Evolutionary conservation across 2,797 vertebrate genomes (phyloP).

Genomic region (Alfaro cultratus): DNA sequence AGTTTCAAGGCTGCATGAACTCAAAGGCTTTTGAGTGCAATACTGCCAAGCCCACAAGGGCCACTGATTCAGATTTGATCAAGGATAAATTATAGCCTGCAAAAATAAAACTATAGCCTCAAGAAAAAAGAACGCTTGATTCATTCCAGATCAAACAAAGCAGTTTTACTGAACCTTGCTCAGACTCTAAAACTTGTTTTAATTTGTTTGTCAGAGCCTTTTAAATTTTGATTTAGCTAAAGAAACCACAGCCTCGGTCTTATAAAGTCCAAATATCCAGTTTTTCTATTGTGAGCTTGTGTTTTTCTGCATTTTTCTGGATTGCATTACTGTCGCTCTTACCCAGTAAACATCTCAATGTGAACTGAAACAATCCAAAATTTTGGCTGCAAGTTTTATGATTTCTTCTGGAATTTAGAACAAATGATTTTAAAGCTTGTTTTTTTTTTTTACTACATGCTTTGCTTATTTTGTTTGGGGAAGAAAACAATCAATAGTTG

Average conservation of each 20-base stretch:
- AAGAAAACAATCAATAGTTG: not conserved
- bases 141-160: conserved; percentile 24
- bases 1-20: conserved; percentile 38
- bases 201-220: conserved; percentile 22
- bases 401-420: conserved; percentile 38
- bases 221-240: conserved; percentile 37
- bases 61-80: conserved; percentile 44
- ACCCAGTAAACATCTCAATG: conserved; percentile 34
- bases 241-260: conserved; percentile 28
- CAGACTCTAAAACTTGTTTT: conserved; percentile 30
- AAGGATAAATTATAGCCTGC: conserved; percentile 46
- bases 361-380: conserved; percentile 53
- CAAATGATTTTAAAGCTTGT: conserved; percentile 5
- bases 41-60: conserved; percentile 13
- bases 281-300: conserved; percentile 41
- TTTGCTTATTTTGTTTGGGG: conserved; percentile 22
- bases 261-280: conserved; percentile 8
- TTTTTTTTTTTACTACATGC: conserved; percentile 9
- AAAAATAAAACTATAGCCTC: conserved; percentile 41
- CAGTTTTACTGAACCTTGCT: conserved; percentile 36
- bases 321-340: conserved; percentile 26
- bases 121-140: conserved; percentile 28
- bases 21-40: conserved; percentile 13
- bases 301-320: conserved; percentile 57
- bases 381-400: conserved; percentile 24